These are phyloP conservation scores for Aphidius colemani DNA, from an alignment of 2,888 invertebrate genomes.

Conservation along the genomic window DNA sequence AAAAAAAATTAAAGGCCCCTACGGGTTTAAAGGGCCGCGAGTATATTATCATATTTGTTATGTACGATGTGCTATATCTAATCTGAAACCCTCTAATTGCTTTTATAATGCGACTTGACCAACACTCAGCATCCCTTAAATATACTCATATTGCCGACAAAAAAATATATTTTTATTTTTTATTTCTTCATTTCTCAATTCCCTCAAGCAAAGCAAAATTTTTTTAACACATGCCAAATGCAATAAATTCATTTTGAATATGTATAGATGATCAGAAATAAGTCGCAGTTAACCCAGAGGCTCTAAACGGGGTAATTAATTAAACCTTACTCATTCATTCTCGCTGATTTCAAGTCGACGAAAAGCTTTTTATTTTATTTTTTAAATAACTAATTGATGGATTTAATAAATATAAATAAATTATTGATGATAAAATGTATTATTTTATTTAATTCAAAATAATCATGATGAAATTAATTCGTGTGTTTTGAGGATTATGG, in stretches of 20 bases:
- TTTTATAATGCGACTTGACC: constrained; percentile 53
- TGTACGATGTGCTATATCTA: constrained; percentile 59
- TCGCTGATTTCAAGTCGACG: constrained; percentile 19
- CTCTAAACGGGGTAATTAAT: constrained; percentile 21
- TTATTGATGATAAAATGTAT: background rate
- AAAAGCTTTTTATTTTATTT: background rate
- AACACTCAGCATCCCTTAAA: constrained; percentile 33
- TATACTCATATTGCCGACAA: constrained; percentile 21
- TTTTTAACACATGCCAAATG: background rate
- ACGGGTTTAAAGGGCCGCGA: constrained; percentile 40
- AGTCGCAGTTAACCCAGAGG: constrained; percentile 9
- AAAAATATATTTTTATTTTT: constrained; percentile 20
- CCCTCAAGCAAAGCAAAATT: constrained; percentile 6
- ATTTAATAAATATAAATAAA: background rate
- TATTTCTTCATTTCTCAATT: constrained; percentile 9
- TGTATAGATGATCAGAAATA: constrained; percentile 18
- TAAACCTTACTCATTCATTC: constrained; percentile 25
- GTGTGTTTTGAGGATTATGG: background rate
- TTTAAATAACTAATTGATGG: background rate
- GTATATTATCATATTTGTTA: constrained; percentile 60
- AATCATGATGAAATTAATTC: background rate
- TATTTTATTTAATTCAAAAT: background rate
- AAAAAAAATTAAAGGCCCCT: constrained; percentile 38
- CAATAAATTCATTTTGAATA: constrained; percentile 2
- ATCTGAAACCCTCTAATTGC: constrained; percentile 58